Evolutionary conservation across 2,113 vertebrate genomes (phyloP), one percentile per base, ranked within the genome.

Genomic region (Brachypteracias leptosomus): DNA sequence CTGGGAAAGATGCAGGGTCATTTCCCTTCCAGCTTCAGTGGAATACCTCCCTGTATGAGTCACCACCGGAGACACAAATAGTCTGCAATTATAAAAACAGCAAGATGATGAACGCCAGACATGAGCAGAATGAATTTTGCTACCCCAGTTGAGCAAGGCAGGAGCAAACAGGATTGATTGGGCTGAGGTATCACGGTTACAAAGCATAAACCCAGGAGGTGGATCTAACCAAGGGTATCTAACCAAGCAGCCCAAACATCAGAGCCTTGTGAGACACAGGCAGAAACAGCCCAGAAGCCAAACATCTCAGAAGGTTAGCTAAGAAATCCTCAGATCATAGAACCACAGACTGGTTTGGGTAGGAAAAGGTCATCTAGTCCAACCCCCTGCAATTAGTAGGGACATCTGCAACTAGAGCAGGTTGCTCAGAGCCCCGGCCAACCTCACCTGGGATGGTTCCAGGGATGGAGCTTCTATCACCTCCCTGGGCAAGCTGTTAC

Each of bases 11-110:
- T 65, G 31, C 20, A 46, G 85, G 92, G 88, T 92, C 90, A 88
- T 78, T 93, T 94, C 79, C 68, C 68, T 88, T 86, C 71, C 59
- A 77, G 79, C 61, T 72, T 74, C 72, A 75, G 90, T 66, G 88
- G 74, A 81, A 91, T 65, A 93, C 59, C 59, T 85, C 79, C 35
- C 58, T 85, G 84, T 88, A 33, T 88, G 89, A 86, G 57, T 84
- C 94, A 94, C 81, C 70, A 79, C 2, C 29, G 68, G 87, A 73
- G 76, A 87, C 59, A 65, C 63, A 91, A 89, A 96, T 75, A 90
- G 81, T 73, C 87, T 89, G 65, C 42, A 63, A 62, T 70, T 18
- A 77, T 33, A 86, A 91, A 88, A 86, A 72, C 12, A 74, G 68
- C 29, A 35, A 59, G 44, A 66, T 57, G 49, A 91, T 78, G 73